Base-by-base conservation (phyloP, 2,113 vertebrate genomes). In the Sylvietta virens region DNA sequence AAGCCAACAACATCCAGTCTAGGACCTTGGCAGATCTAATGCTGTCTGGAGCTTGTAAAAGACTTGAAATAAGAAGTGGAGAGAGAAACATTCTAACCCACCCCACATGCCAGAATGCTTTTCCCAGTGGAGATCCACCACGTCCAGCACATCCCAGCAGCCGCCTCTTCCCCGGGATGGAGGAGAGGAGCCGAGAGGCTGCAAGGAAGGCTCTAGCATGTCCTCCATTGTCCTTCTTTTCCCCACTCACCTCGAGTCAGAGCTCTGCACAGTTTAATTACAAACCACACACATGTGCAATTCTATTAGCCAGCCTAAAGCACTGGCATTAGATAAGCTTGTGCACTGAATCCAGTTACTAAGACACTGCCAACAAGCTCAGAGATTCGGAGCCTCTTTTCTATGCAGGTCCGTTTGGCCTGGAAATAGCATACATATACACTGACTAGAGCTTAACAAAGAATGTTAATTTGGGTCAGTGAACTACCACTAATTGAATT, bases 401-500 rank as follows among this genome's bases (percentile, higher is more conserved):
- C 86, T 87, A 71, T 67, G 90, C 88, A 83, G 89, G 96, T 95
- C 94, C 64, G 0, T 92, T 94, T 97, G 96, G 95, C 92, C 91
- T 95, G 92, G 94, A 96, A 97, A 96, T 88, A 89, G 77, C 88
- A 80, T 86, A 95, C 80, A 76, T 56, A 95, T 91, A 96, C 86
- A 87, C 80, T 92, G 96, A 69, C 86, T 97, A 93, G 77, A 93
- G 77, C 92, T 93, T 93, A 94, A 94, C 96, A 97, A 97, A 96
- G 87, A 95, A 79, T 84, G 72, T 94, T 96, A 94, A 97, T 97
- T 88, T 97, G 89, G 94, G 95, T 97, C 95, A 96, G 84, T 86
- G 95, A 94, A 93, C 93, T 93, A 93, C 92, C 86, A 91, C 92
- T 97, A 96, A 97, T 71, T 94, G 90, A 96, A 96, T 97, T 97